Base-by-base conservation (phyloP, 1,140 invertebrate genomes). In the Ptiloglossa arizonensis region DNA sequence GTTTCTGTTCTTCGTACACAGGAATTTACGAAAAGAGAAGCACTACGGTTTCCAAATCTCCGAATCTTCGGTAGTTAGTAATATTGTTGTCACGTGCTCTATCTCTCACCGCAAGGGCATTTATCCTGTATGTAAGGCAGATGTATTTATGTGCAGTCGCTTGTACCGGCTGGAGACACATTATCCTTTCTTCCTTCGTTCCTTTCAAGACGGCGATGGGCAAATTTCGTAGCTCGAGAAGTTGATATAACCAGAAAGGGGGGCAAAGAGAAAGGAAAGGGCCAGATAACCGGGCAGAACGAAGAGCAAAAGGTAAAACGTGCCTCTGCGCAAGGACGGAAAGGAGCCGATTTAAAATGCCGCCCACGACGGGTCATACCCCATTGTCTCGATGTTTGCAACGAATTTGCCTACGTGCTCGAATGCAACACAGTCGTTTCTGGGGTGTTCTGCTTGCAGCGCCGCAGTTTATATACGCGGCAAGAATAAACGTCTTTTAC, bases 331-430 rank as follows among this genome's bases (percentile, higher is more conserved):
- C 38, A 8, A 17, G 38, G 57, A 56, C 52, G 73, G 80, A 75
- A 81, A 84, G 83, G 59, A 73, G 74, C 62, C 81, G 68, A 88
- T 87, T 89, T 89, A 86, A 89, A 88, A 90, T 90, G 89, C 90
- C 70, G 79, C 72, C 81, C 90, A 88, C 87, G 88, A 69, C 68
- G 77, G 79, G 69, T 87, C 89, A 87, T 86, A 86, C 84, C 81
- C 89, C 81, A 90, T 90, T 90, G 89, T 90, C 88, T 90, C 87
- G 86, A 86, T 89, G 90, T 90, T 91, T 90, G 88, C 89, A 80
- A 89, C 89, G 86, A 90, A 90, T 90, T 91, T 91, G 87, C 89
- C 87, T 88, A 90, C 89, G 89, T 90, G 89, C 86, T 64, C 82
- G 81, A 87, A 89, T 82, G 84, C 76, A 62, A 60, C 52, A 64